Evolutionary conservation across 2,797 vertebrate species (phyloP).

Genomic region (Muraenolepis orangiensis): DNA sequence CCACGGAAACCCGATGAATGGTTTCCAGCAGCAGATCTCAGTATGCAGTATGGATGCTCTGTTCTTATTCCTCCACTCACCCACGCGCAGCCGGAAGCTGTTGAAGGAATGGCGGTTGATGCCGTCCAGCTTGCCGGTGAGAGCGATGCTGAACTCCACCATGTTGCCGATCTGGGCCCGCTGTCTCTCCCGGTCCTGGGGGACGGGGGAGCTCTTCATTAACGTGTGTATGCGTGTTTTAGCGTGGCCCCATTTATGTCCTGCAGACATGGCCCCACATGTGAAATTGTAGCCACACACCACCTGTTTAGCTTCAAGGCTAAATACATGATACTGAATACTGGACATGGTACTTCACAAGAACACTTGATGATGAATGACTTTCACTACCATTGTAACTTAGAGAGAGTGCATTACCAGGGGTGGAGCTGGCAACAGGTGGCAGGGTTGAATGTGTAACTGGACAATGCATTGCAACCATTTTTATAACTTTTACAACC

Average conservation of each 20-base stretch:
- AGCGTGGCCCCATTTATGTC: background rate
- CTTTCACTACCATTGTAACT: background rate
- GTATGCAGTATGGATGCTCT: background rate
- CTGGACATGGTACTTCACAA: too few species aligned
- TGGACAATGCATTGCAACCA: too few species aligned
- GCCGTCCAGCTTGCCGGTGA: constrained; percentile 94
- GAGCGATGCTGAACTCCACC: constrained; percentile 93
- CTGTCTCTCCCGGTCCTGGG: constrained; percentile 85
- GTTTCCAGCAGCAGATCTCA: background rate
- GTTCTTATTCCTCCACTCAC: constrained; percentile 71
- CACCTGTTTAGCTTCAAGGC: background rate
- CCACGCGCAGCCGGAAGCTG: constrained; percentile 90
- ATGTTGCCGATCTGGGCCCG: constrained; percentile 92
- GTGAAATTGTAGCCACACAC: background rate
- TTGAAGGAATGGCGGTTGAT: constrained; percentile 99
- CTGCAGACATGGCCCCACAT: background rate
- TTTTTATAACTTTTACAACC: background rate
- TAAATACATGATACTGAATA: background rate
- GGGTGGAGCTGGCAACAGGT: background rate
- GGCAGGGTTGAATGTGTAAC: background rate
- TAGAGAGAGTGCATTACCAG: background rate
- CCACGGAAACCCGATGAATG: background rate
- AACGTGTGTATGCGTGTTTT: background rate
- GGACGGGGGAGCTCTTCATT: constrained; percentile 4
- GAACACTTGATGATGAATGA: background rate